A percentile compares a stretch with the other conserved stretches of the same genome.
phyloP scores from a whole-genome alignment of 2,797 vertebrate species.

The Ptychadena robeensis region DNA sequence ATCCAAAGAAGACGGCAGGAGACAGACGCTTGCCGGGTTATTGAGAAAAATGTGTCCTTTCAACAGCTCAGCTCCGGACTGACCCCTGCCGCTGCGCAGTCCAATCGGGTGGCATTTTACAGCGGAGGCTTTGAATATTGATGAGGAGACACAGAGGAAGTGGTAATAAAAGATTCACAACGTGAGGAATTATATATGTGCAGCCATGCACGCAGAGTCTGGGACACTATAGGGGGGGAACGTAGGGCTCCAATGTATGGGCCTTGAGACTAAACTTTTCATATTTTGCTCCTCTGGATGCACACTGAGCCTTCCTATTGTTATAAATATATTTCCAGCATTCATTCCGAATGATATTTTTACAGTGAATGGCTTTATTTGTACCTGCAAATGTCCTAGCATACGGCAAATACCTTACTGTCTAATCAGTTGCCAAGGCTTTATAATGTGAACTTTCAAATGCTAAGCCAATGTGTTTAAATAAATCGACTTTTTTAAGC shows the following conservation, averaged over 20 bases:
- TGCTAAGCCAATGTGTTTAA: not conserved
- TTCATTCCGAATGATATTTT: not conserved
- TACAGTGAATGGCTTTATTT: not conserved
- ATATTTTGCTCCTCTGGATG: not conserved
- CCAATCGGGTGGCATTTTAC: conserved; percentile 56
- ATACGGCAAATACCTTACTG: not conserved
- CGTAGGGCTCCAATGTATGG: not conserved
- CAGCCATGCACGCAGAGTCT: conserved; percentile 22
- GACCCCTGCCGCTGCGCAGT: conserved; percentile 43
- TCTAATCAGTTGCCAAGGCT: not conserved
- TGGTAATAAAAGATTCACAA: conserved; percentile 59
- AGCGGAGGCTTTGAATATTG: conserved; percentile 55
- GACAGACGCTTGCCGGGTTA: conserved; percentile 44
- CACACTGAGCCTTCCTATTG: conserved; percentile 28
- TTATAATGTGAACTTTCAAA: not conserved
- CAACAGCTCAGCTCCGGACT: conserved; percentile 44
- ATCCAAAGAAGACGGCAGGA: conserved; percentile 37
- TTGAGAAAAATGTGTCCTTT: conserved; percentile 58
- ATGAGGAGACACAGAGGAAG: conserved; percentile 47
- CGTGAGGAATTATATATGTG: conserved; percentile 53
- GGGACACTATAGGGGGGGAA: conserved; percentile 11
- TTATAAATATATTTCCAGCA: conserved; percentile 26
- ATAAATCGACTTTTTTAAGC: too few relatives aligned
- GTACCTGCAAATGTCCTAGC: not conserved
- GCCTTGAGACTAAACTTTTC: not conserved